Base-by-base conservation (phyloP, 2,888 invertebrate genomes). In the Philereme vetulata region DNA sequence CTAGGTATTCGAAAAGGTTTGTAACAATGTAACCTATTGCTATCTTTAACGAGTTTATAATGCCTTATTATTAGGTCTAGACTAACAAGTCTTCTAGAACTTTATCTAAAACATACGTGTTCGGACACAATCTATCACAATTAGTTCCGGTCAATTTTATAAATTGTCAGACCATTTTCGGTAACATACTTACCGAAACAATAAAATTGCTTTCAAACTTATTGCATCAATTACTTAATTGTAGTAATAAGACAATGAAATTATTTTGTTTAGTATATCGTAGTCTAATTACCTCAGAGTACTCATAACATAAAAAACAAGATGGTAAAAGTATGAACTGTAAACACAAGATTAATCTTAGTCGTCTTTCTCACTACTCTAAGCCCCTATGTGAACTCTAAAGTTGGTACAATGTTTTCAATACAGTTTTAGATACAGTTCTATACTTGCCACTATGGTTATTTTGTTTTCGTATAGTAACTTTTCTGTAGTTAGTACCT, bases 211-310 rank as follows among this genome's bases (percentile, higher is more conserved):
- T 76, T 77, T 74, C 75, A 66, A 77, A 77, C 69, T 32, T 33
- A 71, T 84, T 82, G 78, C 81, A 75, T 77, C 74, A 81, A 72
- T 72, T 70, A 67, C 64, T 71, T 68, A 71, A 75, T 76, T 78
- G 76, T 73, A 67, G 71, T 68, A 70, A 65, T 72, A 76, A 81
- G 82, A 81, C 80, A 82, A 81, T 80, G 73, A 72, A 80, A 79
- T 80, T 75, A 78, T 76, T 67, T 4, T 21, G 32, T 5, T 38
- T 8, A 38, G 10, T n/a, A 49, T 44, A 33, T 51, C 42, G 44
- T 51, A 40, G 33, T 43, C 8, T 40, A 8, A 40, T 1, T 9
- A 40, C 8, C 1, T 35, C 7, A 35, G 3, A 35, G 35, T 7
- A 7, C 7, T 21, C 21, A 21, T 1, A 21, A 21, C 2, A 21